Percentiles rank a stretch among this genome's conserved stretches.
phyloP scores from a whole-genome alignment of 2,113 vertebrate species.

The Platycercus adscitus region DNA sequence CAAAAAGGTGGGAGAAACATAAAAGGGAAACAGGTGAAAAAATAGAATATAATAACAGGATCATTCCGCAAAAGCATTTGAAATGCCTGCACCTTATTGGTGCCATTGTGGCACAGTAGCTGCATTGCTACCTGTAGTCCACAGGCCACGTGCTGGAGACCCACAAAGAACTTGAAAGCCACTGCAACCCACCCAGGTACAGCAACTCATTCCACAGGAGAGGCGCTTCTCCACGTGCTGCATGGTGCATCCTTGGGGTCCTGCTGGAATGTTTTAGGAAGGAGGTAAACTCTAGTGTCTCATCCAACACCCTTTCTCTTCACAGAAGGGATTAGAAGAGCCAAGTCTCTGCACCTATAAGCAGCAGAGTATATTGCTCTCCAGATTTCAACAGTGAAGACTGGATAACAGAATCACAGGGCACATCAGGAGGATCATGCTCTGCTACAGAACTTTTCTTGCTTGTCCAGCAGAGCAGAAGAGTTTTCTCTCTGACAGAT shows the following conservation, averaged over 20 bases:
- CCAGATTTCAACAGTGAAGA: not conserved
- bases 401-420: not conserved
- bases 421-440: not conserved
- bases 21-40: not conserved
- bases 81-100: slow-evolving; percentile 6
- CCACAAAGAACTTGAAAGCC: not conserved
- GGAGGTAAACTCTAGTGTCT: not conserved
- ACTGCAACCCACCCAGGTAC: not conserved
- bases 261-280: not conserved
- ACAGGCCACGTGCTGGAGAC: not conserved
- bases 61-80: slow-evolving; percentile 14
- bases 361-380: not conserved
- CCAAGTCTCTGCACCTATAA: not conserved
- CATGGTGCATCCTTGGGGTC: not conserved
- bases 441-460: not conserved
- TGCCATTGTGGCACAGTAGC: not conserved
- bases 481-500: not conserved
- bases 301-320: not conserved
- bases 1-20: not conserved
- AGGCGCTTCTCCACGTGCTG: not conserved
- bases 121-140: not conserved
- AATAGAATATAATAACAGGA: not conserved
- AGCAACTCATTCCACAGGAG: not conserved
- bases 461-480: not conserved
- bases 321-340: not conserved